Base-by-base conservation (phyloP, 2,113 vertebrate species). In the Panurus biarmicus region DNA sequence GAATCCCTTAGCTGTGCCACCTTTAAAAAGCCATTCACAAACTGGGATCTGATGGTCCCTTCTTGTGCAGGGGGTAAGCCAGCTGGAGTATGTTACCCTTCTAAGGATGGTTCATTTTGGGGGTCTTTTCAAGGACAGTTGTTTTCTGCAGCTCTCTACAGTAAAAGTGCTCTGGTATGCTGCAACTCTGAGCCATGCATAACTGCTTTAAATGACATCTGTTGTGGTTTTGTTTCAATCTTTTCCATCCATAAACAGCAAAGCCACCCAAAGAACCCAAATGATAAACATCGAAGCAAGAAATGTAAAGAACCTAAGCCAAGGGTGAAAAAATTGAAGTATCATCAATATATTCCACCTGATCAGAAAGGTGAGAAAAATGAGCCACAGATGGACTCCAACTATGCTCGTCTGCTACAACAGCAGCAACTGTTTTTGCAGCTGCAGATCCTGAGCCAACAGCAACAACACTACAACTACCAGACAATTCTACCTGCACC, bases 381-480 rank as follows among this genome's bases (percentile, higher is more conserved):
- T 11, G 98, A 99, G 86, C 98, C 98, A 1, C 99, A 98, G 45
- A 99, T 99, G 99, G 99, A 99, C 97, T 99, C 99, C 48, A 98
- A 99, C 73, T 99, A 99, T 9, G 98, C 99, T 61, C 98, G 99
- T 58, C 98, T 99, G 85, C 98, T 99, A 57, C 99, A 99, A 95
- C 99, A 99, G 78, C 99, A 99, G 96, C 99, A 99, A 96, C 98
- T 99, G 42, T 99, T 99, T 97, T 98, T 99, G 74, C 99, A 97
- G 94, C 97, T 98, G 69, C 99, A 98, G 98, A 98, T 98, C 96
- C 97, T 98, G 94, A 99, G 98, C 98, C 99, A 99, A 95, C 99
- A 99, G 73, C 98, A 98, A 66, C 98, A 99, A 78, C 98, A 98
- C 97, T 99, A 98, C 98, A 99, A 96, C 97, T 99, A 98, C 97